These are phyloP conservation scores for Drosophila setifemur DNA, from an alignment of 1,140 invertebrate genomes.

Conservation along the genomic window DNA sequence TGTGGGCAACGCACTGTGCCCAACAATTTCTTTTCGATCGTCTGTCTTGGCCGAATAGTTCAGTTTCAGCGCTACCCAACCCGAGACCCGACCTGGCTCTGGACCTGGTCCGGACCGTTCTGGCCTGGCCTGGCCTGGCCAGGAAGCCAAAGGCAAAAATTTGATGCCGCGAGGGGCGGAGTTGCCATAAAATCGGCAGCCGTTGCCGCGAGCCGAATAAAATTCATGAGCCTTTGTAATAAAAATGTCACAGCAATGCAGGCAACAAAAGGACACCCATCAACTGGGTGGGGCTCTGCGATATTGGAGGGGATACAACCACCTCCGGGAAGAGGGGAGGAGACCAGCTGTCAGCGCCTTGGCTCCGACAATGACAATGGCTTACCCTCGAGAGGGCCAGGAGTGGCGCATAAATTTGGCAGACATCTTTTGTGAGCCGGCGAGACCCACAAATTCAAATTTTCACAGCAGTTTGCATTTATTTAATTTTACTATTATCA, in stretches of 20 bases:
- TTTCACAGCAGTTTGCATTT: conserved; percentile 73
- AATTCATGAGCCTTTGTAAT: conserved; percentile 78
- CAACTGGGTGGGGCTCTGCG: conserved; percentile 8
- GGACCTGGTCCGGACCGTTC: not conserved
- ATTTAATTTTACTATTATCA: conserved; percentile 78
- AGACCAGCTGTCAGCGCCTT: conserved; percentile 62
- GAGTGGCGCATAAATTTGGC: conserved; percentile 55
- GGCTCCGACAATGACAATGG: conserved; percentile 73
- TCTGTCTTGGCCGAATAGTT: conserved; percentile 74
- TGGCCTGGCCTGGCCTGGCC: not conserved
- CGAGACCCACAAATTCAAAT: conserved; percentile 37
- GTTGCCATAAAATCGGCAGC: conserved; percentile 65
- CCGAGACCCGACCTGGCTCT: not conserved
- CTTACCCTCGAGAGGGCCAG: conserved; percentile 45
- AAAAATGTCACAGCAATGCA: conserved; percentile 62
- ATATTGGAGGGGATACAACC: not conserved
- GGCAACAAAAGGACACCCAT: conserved; percentile 56
- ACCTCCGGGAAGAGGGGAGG: not conserved
- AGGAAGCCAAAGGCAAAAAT: conserved; percentile 23
- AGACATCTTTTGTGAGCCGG: conserved; percentile 60
- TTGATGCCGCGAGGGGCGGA: conserved; percentile 15
- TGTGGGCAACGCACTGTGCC: conserved; percentile 63
- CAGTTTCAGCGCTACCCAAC: not conserved
- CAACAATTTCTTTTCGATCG: conserved; percentile 64
- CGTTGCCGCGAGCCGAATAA: conserved; percentile 61